phyloP scores from a whole-genome alignment of 2,113 vertebrate genomes.

The Psittacus erithacus region DNA sequence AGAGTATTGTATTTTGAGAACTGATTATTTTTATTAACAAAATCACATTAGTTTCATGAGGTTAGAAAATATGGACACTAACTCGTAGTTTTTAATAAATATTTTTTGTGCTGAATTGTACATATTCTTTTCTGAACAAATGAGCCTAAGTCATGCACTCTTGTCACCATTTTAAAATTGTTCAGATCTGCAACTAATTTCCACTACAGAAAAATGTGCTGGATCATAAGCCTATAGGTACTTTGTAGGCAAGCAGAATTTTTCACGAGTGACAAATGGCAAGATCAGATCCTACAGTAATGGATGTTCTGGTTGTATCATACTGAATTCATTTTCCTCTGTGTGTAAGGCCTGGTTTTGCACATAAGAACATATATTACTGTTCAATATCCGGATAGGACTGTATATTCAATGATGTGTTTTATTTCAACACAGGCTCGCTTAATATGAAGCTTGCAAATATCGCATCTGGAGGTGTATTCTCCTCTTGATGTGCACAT shows the following conservation, averaged over 20 bases:
- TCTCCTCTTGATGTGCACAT: conserved; percentile 70
- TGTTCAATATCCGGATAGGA: neutral
- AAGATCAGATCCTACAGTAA: conserved; percentile 5
- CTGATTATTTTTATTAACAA: neutral
- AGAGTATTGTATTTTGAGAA: neutral
- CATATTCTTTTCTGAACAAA: neutral
- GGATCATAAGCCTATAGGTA: neutral
- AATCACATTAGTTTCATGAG: neutral
- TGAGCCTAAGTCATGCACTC: neutral
- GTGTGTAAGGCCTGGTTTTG: neutral
- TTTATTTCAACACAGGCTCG: conserved; percentile 58
- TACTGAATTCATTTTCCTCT: neutral
- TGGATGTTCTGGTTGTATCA: neutral
- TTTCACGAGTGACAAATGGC: neutral
- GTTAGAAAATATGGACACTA: neutral
- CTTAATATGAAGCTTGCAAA: conserved; percentile 67
- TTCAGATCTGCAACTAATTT: conserved; percentile 11
- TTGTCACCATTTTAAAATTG: neutral
- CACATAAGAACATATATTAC: neutral
- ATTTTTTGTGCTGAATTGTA: neutral
- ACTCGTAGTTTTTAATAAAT: neutral
- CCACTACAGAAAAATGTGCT: conserved; percentile 1
- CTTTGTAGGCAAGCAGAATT: neutral
- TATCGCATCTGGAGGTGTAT: conserved; percentile 76
- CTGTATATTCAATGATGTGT: conserved; percentile 20